A percentile compares a stretch with the other conserved stretches of the same genome.
phyloP scores from a whole-genome alignment of 1,140 invertebrate species.

The Chironomus tepperi region DNA sequence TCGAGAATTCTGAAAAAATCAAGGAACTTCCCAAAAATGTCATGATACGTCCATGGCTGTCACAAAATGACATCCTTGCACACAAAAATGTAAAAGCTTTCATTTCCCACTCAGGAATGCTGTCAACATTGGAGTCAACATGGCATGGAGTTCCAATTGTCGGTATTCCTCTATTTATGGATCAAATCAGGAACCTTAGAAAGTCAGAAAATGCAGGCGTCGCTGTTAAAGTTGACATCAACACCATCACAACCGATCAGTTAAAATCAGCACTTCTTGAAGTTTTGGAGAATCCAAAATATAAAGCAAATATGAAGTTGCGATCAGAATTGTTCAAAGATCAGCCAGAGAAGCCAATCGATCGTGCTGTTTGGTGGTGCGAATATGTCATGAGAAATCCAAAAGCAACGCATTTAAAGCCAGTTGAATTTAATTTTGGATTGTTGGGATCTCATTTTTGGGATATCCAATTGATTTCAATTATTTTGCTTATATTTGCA shows the following conservation, averaged over 20 bases:
- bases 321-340: slow-evolving; percentile 42
- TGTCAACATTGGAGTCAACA: slow-evolving; percentile 42
- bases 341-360: slow-evolving; percentile 41
- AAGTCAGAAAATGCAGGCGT: background rate
- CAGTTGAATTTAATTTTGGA: background rate
- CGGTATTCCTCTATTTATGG: slow-evolving; percentile 42
- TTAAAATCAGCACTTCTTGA: slow-evolving; percentile 27
- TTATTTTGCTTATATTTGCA: background rate
- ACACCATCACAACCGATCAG: slow-evolving; percentile 27
- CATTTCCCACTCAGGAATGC: slow-evolving; percentile 40
- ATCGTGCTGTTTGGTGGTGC: slow-evolving; percentile 43
- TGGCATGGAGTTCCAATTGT: slow-evolving; percentile 43
- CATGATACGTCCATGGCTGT: slow-evolving; percentile 35
- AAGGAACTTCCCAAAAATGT: slow-evolving; percentile 41
- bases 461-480: background rate
- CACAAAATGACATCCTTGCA: slow-evolving; percentile 41
- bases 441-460: background rate
- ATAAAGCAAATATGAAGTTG: slow-evolving; percentile 34
- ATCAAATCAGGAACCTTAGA: slow-evolving; percentile 32
- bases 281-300: slow-evolving; percentile 32
- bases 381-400: slow-evolving; percentile 40
- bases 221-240: background rate
- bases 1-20: slow-evolving; percentile 34
- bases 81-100: slow-evolving; percentile 29
- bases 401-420: background rate